Evolutionary conservation across 2,888 invertebrate genomes (phyloP), one percentile per base, ranked within the genome.

Genomic region (Polyploca ridens): DNA sequence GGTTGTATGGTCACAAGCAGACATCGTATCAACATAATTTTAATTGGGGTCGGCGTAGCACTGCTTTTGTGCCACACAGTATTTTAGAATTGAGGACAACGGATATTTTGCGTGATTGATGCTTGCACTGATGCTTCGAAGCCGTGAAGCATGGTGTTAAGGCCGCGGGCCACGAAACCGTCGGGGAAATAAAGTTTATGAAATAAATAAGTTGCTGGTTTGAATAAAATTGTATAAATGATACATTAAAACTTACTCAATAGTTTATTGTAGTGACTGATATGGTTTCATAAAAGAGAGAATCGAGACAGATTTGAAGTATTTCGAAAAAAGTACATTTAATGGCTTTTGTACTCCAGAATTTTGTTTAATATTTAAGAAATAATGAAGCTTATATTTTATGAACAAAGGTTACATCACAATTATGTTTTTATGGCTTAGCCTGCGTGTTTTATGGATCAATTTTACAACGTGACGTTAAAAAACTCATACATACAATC

Each of bases 71-170:
- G 68, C 66, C 54, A 66, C 64, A 65, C 63, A 8, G 16, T 54
- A 54, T 69, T 69, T 62, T 62, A 58, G 41, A 65, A 71, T 67
- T 46, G 67, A 67, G 69, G 67, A 66, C 67, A 66, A 46, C 58
- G 62, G 66, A 66, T 67, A 60, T 72, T 66, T 70, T 64, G 69
- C 67, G 63, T 71, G 72, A 75, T 72, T 73, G 73, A 69, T 72
- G 70, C 67, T 61, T 63, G 62, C 57, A 16, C 59, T 63, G 65
- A 19, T 16, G n/a, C 58, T 60, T 33, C 54, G 62, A 65, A 57
- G 58, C 64, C 62, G 63, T 58, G 65, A 66, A 62, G 64, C 64
- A 66, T 63, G 62, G 63, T 62, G 65, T 35, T 19, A 59, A 60
- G 33, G 57, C 64, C 16, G 57, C 38, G 68, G 67, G 61, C 67